phyloP scores from a whole-genome alignment of 2,888 invertebrate genomes.

The Cataglyphis cursor region DNA sequence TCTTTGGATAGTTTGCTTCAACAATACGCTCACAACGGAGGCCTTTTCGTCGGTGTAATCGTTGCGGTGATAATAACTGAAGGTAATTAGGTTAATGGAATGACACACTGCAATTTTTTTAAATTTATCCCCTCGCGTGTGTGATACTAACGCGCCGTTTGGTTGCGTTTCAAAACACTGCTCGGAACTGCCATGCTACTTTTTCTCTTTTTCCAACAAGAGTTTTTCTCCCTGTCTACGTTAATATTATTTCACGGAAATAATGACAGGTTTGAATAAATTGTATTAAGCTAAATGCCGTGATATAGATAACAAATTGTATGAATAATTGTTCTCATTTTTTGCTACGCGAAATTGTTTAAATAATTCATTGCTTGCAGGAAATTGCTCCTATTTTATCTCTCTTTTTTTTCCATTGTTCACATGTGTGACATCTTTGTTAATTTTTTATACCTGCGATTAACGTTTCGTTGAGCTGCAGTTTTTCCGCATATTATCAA shows the following conservation, averaged over 20 bases:
- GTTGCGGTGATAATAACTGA: conserved; percentile 55
- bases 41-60: conserved; percentile 48
- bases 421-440: not conserved
- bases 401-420: not conserved
- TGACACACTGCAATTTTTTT: conserved; percentile 54
- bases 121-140: conserved; percentile 15
- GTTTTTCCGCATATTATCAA: not conserved
- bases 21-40: conserved; percentile 52
- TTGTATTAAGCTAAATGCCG: conserved; percentile 39
- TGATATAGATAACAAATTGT: conserved; percentile 33
- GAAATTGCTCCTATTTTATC: conserved; percentile 20
- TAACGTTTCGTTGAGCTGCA: not conserved
- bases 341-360: conserved; percentile 23
- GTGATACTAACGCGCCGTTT: not conserved
- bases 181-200: conserved; percentile 15
- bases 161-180: conserved; percentile 18
- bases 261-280: conserved; percentile 32
- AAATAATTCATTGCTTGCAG: conserved; percentile 23
- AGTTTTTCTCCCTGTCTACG: not conserved
- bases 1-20: conserved; percentile 26
- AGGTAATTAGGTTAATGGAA: conserved; percentile 74
- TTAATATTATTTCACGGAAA: conserved; percentile 29
- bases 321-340: conserved; percentile 25
- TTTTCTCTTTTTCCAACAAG: conserved; percentile 21
- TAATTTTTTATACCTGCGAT: conserved; percentile 39